Evolutionary conservation across 2,888 invertebrate species (phyloP).

Genomic region (Melitaea athalia): DNA sequence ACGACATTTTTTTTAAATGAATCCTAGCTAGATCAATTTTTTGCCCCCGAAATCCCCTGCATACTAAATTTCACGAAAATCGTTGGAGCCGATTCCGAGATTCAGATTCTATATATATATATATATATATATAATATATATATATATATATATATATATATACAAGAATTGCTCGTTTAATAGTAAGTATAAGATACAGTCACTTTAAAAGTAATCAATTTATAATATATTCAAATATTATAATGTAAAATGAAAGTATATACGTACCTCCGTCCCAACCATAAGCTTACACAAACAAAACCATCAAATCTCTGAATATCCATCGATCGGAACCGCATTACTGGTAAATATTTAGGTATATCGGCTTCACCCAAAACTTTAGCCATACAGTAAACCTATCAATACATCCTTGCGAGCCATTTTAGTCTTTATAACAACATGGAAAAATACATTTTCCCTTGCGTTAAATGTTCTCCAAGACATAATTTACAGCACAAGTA

Average conservation of each 20-base stretch:
- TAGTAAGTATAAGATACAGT: no score
- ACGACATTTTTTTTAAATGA: no score
- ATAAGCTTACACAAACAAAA: conserved; percentile 29
- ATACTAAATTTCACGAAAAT: no score
- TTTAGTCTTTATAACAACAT: neutral
- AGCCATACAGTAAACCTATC: conserved; percentile 30
- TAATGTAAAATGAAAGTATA: neutral
- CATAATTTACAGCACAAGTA: conserved; percentile 37
- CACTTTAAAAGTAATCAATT: neutral
- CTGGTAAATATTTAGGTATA: conserved; percentile 51
- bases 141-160: no score
- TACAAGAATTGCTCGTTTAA: no score
- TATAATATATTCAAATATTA: neutral
- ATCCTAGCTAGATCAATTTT: no score
- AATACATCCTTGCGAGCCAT: conserved; percentile 22
- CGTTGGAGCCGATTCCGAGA: no score
- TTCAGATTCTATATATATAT: no score
- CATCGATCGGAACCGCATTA: conserved; percentile 43
- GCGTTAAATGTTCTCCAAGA: conserved; percentile 16
- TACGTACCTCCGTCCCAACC: conserved; percentile 10
- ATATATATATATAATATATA: no score
- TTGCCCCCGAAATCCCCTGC: no score
- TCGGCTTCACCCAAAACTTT: conserved; percentile 41
- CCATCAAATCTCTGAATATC: conserved; percentile 43
- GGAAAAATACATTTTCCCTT: conserved; percentile 24